Evolutionary conservation across 2,888 invertebrate species (phyloP), one percentile per base, ranked within the genome.

Genomic region (Orthosia gracilis): DNA sequence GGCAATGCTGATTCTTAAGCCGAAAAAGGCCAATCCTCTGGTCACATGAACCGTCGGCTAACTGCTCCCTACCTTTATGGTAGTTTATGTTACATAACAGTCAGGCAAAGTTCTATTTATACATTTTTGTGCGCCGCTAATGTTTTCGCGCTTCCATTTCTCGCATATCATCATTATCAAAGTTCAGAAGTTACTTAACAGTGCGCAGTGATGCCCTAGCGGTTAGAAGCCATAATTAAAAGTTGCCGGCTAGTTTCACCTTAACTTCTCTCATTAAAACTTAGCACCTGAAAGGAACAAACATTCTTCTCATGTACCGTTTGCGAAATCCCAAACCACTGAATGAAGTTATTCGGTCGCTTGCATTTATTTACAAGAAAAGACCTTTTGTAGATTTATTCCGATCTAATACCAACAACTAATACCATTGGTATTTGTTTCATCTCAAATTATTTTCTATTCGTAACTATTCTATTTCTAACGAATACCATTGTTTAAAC

Each of bases 211-310:
- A 87, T 88, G 90, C 91, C 85, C 84, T 82, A 87, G 91, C 88
- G 91, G 92, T 91, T 92, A 91, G 92, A 87, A 89, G 90, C 92
- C 91, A 94, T 94, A 94, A 94, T 95, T 95, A 95, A 94, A 94
- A 95, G 94, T 95, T 94, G 87, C 87, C 88, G 91, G 91, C 92
- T 94, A 94, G 95, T 95, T 94, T 91, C 91, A 93, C 92, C 92
- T 92, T 91, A 90, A 94, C 93, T 94, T 94, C 89, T 88, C 93
- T 94, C 95, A 94, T 95, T 95, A 95, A 95, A 95, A 95, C 92
- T 95, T 95, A 89, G 85, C 92, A 93, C 93, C 93, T 94, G 92
- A 92, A 92, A 91, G 92, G 90, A 91, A 89, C 92, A 92, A 93
- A 93, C 93, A 93, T 94, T 94, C 93, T 93, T 94, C 91, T 89